Evolutionary conservation across 2,113 vertebrate species (phyloP), one percentile per base, ranked within the genome.

Genomic region (Chaetodon trifascialis): DNA sequence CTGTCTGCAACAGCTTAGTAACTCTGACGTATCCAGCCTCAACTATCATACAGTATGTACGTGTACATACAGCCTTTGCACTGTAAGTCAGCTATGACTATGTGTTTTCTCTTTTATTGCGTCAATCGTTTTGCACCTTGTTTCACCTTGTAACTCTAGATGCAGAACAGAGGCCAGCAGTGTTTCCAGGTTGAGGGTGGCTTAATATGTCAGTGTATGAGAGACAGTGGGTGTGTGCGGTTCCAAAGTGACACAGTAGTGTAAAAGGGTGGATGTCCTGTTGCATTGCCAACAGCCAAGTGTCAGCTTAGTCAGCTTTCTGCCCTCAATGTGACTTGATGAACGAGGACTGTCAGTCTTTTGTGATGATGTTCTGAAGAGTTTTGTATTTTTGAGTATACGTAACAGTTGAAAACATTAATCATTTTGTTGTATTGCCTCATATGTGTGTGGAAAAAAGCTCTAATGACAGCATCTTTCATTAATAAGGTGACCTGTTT

Each of bases 261-360:
- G 94, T 83, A 83, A 94, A 91, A 88, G 77, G 88, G 90, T 83
- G 83, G 87, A 88, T 81, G 85, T 76, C 68, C 86, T 80, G 88
- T 83, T 82, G 76, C 73, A 78, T 84, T 86, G 83, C 83, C 88
- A 72, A 81, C 91, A 91, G 86, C 84, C 86, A 89, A 79, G 86
- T 86, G 91, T 83, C 89, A 92, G 83, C 83, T 88, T 42, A 84
- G 84, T 93, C 89, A 88, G 82, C 56, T 73, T n/a, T 52, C 55
- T 73, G 76, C 60, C 78, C 81, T n/a, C 23, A 21, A 54, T 0
- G 30, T 52, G 69, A 46, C 70, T 80, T 58, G 21, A 65, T 15
- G 15, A 55, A 49, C 23, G 36, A 46, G 58, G 51, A 25, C 21
- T 71, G 68, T 86, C 82, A 51, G 62, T 59, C 42, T 59, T 64